Base-by-base conservation (phyloP, 2,888 invertebrate species). In the Agrypnus murinus region DNA sequence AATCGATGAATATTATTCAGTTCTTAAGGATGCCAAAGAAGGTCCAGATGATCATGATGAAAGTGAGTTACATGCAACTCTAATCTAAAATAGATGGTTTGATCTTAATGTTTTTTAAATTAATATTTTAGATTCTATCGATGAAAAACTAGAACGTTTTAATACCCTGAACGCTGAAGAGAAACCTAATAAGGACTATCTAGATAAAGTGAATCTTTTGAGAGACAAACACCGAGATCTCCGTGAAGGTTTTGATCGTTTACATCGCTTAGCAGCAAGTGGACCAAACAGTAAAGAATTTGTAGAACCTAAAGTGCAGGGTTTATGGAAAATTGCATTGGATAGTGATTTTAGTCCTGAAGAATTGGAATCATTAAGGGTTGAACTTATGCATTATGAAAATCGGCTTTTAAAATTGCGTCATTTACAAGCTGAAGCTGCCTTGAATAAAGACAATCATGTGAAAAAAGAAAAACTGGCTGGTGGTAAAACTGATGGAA, bases 301-400 rank as follows among this genome's bases (percentile, higher is more conserved):
- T 82, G 90, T 95, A 46, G 97, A 98, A 81, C 95, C 95, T 0
- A 94, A 95, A 86, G 97, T 97, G 0, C 93, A 95, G 83, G 93
- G 93, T 0, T 86, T 98, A 32, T 98, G 97, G 97, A 91, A 90
- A 77, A 87, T 94, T 67, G 97, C 97, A 1, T 83, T 92, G 14
- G 89, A 92, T 62, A 91, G 92, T 9, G 93, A 95, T 83, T 97
- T 98, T 84, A 90, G 92, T 17, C 87, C 90, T 0, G 92, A 93
- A 70, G 97, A 97, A 85, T 87, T 97, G 9, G 91, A 91, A 66
- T 96, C 96, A 0, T 87, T 98, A 50, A 93, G 93, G 92, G 90
- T 92, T 68, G 97, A 98, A 83, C 86, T 98, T 74, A 87, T 90
- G 70, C 95, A 96, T 84, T 97, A 96, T 84, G 96, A 98, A 86